Base-by-base conservation (phyloP, 2,797 vertebrate species). In the Phrynocephalus guinanensis region DNA sequence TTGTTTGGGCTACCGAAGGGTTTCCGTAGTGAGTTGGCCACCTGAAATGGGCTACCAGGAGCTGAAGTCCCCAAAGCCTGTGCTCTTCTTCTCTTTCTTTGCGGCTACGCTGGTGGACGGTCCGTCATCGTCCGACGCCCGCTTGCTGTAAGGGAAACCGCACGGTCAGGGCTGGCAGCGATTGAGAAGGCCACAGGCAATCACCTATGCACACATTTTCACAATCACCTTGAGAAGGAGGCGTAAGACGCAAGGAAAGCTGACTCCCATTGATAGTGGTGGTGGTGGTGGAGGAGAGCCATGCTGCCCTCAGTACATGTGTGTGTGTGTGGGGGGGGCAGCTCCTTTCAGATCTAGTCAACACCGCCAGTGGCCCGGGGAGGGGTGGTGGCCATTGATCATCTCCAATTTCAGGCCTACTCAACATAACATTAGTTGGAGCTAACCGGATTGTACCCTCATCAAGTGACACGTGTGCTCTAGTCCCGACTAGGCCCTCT, bases 21-120 rank as follows among this genome's bases (percentile, higher is more conserved):
- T 48, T 67, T 33, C 56, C 85, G 79, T 84, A 5, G 38, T 30
- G 28, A 0, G 0, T 85, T 76, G 88, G 28, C 77, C 67, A 44
- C 86, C 84, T 68, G 38, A 86, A 77, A 87, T 83, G 82, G 71
- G 91, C 97, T 98, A 99, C 99, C 99, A 99, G 81, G 98, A 98
- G 95, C 98, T 99, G 95, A 99, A 99, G 95, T 99, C 98, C 87
- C 98, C 97, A 0, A 99, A 98, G 83, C 96, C 96, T 0, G 92
- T 91, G 89, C 96, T 97, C 76, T 97, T 97, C 93, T 97, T 98
- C 91, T 97, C 96, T 81, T 97, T 97, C 94, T 98, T 98, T 11
- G 91, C 96, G 60, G 95, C 93, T 68, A 93, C 63, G 33, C 98
- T 99, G 93, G 97, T 98, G 28, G 98, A 98, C 0, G 98, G 97